Base-by-base conservation (phyloP, 64 coral and sea anemone genomes). In the Montipora sp. region DNA sequence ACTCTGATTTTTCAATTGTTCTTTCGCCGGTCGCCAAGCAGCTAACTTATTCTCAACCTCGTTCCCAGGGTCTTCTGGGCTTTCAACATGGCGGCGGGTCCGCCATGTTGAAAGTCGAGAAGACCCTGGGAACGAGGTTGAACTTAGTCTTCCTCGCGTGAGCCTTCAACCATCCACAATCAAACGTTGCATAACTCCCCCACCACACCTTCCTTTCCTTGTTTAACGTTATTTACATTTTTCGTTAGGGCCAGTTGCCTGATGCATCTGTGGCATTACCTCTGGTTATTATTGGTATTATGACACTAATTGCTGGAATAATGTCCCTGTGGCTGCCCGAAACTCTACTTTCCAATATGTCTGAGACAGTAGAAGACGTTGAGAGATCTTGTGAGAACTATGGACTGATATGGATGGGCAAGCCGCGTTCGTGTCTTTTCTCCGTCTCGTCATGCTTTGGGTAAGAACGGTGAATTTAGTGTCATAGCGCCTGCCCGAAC, bases 271-370 rank as follows among this genome's bases (percentile, higher is more conserved):
- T 85, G 72, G 84, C 90, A 11, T 75, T 92, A 20, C 90, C 90
- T 50, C 70, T 92, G 19, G 81, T 85, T 8, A 92, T 92, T 5
- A 75, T 92, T 60, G 90, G 90, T 60, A 60, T 77, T 10, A 75
- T 81, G 51, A 84, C 73, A 21, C 68, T 92, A 20, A 16, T 83
- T 60, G 90, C 90, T 48, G 80, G 51, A 11, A 19, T 92, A 43
- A 8, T 63, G 45, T 92, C 90, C 72, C 81, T 92, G 60, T 92
- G 90, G 90, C 48, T 92, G 20, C 90, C 90, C 0, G 90, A 92
- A 20, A 92, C 90, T 13, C 55, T 92, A 2, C 53, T 77, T 5
- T 75, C 90, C 1, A 74, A 83, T 57, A 92, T 92, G 90, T 59
- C 20, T 63, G 80, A 92, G 48, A 92, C 90, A n/a, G 82, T 92